These are phyloP conservation scores for Actinemys pallida DNA, from an alignment of 2,113 vertebrate genomes.

Conservation along the genomic window DNA sequence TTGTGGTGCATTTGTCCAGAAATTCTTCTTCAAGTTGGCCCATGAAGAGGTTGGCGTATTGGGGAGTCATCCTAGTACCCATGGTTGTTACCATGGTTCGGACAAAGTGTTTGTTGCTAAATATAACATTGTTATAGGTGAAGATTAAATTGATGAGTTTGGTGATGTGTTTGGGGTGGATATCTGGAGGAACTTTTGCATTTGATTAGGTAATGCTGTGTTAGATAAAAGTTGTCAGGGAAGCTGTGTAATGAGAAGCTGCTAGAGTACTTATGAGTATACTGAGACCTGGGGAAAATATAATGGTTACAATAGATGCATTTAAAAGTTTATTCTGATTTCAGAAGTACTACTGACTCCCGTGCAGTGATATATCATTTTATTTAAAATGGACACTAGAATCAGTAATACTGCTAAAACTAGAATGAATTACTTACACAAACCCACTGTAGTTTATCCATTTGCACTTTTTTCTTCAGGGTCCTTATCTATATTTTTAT, in stretches of 20 bases:
- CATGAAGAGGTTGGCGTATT: not conserved
- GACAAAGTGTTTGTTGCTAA: not conserved
- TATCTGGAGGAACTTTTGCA: not conserved
- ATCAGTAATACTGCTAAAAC: not conserved
- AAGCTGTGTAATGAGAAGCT: not conserved
- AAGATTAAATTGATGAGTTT: not conserved
- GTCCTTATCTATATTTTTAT: not conserved
- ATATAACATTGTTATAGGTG: not conserved
- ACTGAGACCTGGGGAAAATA: not conserved
- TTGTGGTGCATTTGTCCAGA: not conserved
- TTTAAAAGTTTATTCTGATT: not conserved
- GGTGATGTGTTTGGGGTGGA: not conserved
- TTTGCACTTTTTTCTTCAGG: not conserved
- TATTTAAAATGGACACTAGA: not conserved
- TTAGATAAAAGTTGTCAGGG: not conserved
- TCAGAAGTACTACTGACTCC: not conserved
- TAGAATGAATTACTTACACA: not conserved
- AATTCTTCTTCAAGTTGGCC: not conserved
- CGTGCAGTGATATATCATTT: not conserved
- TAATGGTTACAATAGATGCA: fast-evolving
- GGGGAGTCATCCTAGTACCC: not conserved
- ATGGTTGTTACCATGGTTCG: not conserved
- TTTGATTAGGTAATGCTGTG: not conserved
- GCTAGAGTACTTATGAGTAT: not conserved
- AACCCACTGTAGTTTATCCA: not conserved